Evolutionary conservation across 2,797 vertebrate genomes (phyloP).

Genomic region (Anolis apletophallus): DNA sequence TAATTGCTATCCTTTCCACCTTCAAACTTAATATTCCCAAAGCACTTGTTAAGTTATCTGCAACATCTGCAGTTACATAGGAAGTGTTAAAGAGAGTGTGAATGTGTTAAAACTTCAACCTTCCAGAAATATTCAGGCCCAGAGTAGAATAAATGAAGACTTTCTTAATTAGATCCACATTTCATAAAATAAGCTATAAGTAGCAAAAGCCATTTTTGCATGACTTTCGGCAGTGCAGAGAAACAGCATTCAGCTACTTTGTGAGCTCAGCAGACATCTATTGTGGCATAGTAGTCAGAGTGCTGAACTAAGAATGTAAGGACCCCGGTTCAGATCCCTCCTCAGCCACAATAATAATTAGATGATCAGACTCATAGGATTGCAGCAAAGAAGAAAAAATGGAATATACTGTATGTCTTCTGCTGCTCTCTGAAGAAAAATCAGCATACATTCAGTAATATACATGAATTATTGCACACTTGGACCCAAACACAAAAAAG

Average conservation of each 20-base stretch:
- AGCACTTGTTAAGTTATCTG: conserved; percentile 25
- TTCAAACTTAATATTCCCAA: conserved; percentile 12
- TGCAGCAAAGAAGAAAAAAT: neutral
- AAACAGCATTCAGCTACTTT: neutral
- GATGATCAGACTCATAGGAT: neutral
- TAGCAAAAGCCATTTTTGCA: conserved; percentile 7
- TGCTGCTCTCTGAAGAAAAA: too few species aligned
- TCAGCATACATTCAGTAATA: too few species aligned
- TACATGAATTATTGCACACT: too few species aligned
- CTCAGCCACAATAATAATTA: neutral
- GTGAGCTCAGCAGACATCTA: neutral
- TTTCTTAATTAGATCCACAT: conserved; percentile 26
- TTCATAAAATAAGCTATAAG: conserved; percentile 39
- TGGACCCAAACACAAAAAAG: too few species aligned
- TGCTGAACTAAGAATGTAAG: neutral
- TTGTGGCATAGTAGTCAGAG: neutral
- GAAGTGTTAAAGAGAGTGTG: conserved; percentile 31
- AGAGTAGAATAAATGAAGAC: neutral
- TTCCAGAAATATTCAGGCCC: neutral
- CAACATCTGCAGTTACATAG: conserved; percentile 22
- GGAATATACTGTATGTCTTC: too few species aligned
- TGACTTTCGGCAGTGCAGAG: neutral
- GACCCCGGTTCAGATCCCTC: too few species aligned
- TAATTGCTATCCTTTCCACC: neutral
- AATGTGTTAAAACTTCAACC: conserved; percentile 52